These are phyloP conservation scores for Chironomus tepperi DNA, from an alignment of 1,140 invertebrate genomes.

Conservation along the genomic window DNA sequence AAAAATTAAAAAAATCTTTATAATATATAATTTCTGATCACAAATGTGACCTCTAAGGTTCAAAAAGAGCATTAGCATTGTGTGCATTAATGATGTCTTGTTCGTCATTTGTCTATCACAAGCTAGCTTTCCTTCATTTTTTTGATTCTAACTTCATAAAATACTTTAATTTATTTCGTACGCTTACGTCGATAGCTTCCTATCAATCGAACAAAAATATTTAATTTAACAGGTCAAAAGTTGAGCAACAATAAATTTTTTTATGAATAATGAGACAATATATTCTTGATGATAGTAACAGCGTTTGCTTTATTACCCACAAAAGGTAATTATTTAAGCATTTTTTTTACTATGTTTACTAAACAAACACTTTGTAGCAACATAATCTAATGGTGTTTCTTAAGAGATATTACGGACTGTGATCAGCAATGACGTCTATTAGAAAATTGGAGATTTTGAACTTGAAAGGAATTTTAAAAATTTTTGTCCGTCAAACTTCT, in stretches of 20 bases:
- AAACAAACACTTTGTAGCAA: too few relatives aligned
- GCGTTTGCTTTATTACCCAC: too few relatives aligned
- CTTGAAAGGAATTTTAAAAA: too few relatives aligned
- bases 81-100: background rate
- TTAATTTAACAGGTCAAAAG: background rate
- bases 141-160: background rate
- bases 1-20: too few relatives aligned
- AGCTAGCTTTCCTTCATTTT: background rate
- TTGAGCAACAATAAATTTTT: background rate
- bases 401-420: too few relatives aligned
- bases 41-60: background rate
- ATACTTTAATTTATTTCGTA: background rate
- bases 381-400: too few relatives aligned
- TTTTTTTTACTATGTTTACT: too few relatives aligned
- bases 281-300: too few relatives aligned
- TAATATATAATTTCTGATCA: background rate
- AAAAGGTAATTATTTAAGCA: too few relatives aligned
- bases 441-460: too few relatives aligned
- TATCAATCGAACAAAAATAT: background rate
- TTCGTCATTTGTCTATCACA: background rate
- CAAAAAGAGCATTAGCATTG: background rate
- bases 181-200: background rate
- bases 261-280: background rate
- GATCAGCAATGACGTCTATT: too few relatives aligned
- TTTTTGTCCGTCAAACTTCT: too few relatives aligned